phyloP scores from a whole-genome alignment of 2,113 vertebrate genomes.

The Pomatorhinus ruficollis region DNA sequence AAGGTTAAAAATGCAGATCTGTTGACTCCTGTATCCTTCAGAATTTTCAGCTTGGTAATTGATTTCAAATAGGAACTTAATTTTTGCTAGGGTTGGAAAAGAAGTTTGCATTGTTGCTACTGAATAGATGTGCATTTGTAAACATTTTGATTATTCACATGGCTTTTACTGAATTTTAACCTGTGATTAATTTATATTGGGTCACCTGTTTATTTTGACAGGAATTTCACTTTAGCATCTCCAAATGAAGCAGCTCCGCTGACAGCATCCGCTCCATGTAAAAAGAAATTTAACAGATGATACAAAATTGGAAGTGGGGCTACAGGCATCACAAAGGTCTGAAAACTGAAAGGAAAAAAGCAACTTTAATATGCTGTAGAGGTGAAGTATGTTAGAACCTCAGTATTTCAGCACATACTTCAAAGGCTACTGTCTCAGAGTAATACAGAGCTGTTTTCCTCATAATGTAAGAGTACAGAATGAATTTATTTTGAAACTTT shows the following conservation, averaged over 20 bases:
- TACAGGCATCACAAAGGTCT: background rate
- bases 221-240: background rate
- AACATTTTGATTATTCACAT: background rate
- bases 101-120: accelerated
- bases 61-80: background rate
- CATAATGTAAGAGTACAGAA: background rate
- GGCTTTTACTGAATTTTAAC: background rate
- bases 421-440: background rate
- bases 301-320: background rate
- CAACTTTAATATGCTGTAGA: background rate
- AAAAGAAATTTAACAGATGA: background rate
- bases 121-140: background rate
- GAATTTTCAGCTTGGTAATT: background rate
- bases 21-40: background rate
- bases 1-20: background rate
- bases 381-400: background rate
- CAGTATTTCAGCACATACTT: background rate
- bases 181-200: background rate
- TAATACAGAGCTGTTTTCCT: background rate
- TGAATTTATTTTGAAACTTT: background rate
- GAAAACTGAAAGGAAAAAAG: background rate
- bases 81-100: background rate
- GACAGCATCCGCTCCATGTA: background rate
- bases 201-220: background rate
- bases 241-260: background rate